Conservation (phyloP, 2,113 vertebrate species). For the Clarias batrachus region DNA sequence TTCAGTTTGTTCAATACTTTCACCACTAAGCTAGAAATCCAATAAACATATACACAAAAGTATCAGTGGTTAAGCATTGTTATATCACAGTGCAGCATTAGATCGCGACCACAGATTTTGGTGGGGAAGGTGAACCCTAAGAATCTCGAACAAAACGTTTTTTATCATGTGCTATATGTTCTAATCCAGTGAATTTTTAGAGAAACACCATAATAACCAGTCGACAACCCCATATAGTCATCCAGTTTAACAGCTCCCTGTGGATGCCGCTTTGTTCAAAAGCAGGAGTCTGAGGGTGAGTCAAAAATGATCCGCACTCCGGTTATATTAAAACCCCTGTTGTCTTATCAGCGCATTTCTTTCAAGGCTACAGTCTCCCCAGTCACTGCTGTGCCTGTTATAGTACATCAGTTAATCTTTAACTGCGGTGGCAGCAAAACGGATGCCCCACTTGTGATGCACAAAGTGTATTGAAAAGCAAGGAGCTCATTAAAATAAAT, state of each 20-base stretch:
- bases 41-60: not conserved
- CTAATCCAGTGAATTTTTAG: not conserved
- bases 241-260: not conserved
- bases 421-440: no score
- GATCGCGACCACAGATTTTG: not conserved
- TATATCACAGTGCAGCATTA: not conserved
- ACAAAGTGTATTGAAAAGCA: no score
- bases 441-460: no score
- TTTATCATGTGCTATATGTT: not conserved
- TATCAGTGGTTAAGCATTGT: not conserved
- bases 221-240: not conserved
- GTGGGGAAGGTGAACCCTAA: no score
- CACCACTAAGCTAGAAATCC: slow-evolving; percentile 16
- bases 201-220: not conserved
- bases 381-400: no score
- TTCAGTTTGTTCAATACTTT: slow-evolving; percentile 28
- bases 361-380: no score
- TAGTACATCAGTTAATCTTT: no score
- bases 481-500: no score
- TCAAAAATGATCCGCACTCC: no score
- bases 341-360: no score
- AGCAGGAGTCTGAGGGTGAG: no score
- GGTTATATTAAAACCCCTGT: no score
- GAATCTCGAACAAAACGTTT: not conserved
- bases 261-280: not conserved